These are phyloP conservation scores for Perithous albicinctus DNA, from an alignment of 2,888 invertebrate species.

Conservation along the genomic window DNA sequence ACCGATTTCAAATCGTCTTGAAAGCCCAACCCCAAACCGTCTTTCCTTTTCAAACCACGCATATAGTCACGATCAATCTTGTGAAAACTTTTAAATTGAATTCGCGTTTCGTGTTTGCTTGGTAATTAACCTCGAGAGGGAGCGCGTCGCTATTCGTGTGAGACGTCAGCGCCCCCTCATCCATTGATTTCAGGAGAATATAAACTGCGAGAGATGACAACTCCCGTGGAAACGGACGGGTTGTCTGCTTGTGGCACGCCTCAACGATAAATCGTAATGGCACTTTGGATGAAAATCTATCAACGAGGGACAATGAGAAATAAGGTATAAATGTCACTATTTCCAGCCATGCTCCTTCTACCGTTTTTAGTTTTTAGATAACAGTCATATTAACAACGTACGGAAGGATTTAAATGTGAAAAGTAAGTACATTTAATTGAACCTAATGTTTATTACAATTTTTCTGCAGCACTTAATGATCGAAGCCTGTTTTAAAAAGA, in stretches of 20 bases:
- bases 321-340: no score
- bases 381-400: no score
- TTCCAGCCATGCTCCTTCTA: no score
- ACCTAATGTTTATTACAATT: no score
- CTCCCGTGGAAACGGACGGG: slow-evolving; percentile 68
- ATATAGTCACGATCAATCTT: slow-evolving; percentile 18
- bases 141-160: slow-evolving; percentile 17
- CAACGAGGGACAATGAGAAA: slow-evolving; percentile 61
- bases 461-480: no score
- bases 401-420: no score
- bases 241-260: slow-evolving; percentile 55
- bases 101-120: slow-evolving; percentile 64
- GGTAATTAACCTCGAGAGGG: slow-evolving; percentile 65
- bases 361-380: no score
- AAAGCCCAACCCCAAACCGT: slow-evolving; percentile 15
- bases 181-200: slow-evolving; percentile 37
- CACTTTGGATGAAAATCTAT: slow-evolving; percentile 25
- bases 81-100: slow-evolving; percentile 74
- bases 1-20: slow-evolving; percentile 37
- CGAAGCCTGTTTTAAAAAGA: no score
- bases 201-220: background rate
- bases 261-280: slow-evolving; percentile 49
- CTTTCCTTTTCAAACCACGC: slow-evolving; percentile 11
- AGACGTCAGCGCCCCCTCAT: no score
- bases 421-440: no score